These are phyloP conservation scores for Rhabdophis nuchalis DNA, from an alignment of 2,797 vertebrate genomes.

Conservation along the genomic window DNA sequence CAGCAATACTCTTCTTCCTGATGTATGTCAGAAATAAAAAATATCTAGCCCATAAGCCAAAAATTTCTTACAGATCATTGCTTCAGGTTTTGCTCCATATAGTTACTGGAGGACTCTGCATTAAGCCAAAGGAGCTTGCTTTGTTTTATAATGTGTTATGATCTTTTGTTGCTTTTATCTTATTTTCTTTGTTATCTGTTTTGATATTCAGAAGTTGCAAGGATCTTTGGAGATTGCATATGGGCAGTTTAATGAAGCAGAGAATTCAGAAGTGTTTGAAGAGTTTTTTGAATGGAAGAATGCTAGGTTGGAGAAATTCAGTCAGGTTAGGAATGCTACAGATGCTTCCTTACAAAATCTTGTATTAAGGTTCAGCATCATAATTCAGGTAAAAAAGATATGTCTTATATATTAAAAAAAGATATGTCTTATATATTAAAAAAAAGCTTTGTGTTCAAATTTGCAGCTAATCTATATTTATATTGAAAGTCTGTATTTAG, in stretches of 20 bases:
- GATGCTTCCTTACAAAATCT: conserved; percentile 63
- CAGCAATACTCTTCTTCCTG: neutral
- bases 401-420: neutral
- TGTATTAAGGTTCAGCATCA: conserved; percentile 64
- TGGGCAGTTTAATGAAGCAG: conserved; percentile 52
- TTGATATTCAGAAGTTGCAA: conserved; percentile 58
- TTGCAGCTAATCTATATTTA: neutral
- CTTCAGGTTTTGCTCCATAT: neutral
- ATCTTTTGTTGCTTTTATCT: neutral
- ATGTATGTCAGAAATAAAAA: neutral
- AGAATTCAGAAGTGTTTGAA: conserved; percentile 62
- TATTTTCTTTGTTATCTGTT: neutral
- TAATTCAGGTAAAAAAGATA: conserved; percentile 59
- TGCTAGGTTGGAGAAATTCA: conserved; percentile 64
- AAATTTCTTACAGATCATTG: neutral
- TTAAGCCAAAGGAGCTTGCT: neutral
- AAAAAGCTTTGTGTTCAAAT: neutral
- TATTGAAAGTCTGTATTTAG: neutral
- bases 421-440: neutral
- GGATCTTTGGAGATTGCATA: conserved; percentile 56
- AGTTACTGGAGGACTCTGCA: neutral
- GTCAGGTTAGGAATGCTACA: conserved; percentile 62
- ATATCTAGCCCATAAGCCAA: neutral
- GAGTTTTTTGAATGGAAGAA: conserved; percentile 71
- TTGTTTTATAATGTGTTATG: neutral